phyloP scores from a whole-genome alignment of 2,888 invertebrate species.

The Napeogenes sylphis region DNA sequence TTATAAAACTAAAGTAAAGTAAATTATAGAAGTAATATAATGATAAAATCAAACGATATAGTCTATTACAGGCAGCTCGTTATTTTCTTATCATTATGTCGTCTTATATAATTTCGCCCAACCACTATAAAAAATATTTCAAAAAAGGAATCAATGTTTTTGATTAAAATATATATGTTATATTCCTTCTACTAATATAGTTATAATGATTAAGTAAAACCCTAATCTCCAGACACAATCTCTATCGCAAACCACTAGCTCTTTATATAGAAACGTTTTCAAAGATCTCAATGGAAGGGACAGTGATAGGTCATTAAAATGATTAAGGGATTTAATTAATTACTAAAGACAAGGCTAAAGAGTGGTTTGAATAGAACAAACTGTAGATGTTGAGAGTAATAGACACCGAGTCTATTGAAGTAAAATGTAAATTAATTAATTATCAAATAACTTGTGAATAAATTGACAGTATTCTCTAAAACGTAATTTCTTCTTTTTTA shows the following conservation, averaged over 20 bases:
- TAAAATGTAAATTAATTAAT: slow-evolving; percentile 2
- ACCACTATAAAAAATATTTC: too few species aligned
- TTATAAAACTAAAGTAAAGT: too few species aligned
- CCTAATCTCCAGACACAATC: neutral
- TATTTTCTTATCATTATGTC: too few species aligned
- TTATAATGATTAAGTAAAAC: neutral
- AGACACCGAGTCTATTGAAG: neutral
- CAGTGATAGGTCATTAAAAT: slow-evolving; percentile 7
- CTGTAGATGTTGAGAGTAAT: neutral
- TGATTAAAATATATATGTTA: too few species aligned
- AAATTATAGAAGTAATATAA: too few species aligned
- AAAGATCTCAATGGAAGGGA: slow-evolving; percentile 2
- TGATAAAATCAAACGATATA: too few species aligned
- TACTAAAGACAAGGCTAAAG: slow-evolving; percentile 2
- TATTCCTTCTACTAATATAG: too few species aligned
- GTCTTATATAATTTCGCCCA: too few species aligned
- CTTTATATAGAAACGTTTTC: neutral
- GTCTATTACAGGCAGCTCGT: too few species aligned
- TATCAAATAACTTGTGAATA: neutral
- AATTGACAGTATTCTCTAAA: neutral
- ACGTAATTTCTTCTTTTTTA: neutral
- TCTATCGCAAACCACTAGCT: too few species aligned
- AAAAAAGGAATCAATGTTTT: too few species aligned
- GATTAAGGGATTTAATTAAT: slow-evolving; percentile 7
- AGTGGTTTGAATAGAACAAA: slow-evolving; percentile 3